Evolutionary conservation across 2,888 invertebrate genomes (phyloP), one percentile per base, ranked within the genome.

Genomic region (Drosophila heteroneura): DNA sequence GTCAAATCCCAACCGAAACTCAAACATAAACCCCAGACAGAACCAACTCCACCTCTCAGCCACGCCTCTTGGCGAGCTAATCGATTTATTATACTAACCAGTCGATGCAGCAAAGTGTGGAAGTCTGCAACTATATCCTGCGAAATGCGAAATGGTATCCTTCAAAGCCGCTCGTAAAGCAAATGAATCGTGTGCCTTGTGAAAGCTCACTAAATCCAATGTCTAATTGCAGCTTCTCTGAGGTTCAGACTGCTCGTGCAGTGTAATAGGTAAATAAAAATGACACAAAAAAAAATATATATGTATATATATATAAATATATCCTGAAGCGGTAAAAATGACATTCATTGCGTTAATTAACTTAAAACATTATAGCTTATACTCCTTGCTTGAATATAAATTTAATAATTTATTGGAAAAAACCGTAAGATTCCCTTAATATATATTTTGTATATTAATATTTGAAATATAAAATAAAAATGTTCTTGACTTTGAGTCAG

Each of bases 51-150:
- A 56, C 35, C 41, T 22, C 58, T 52, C 28, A 35, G 49, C 33
- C 58, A 39, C 64, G 63, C 52, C 82, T 68, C 68, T 63, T 66
- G 72, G 57, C 57, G 59, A 83, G 86, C 90, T 91, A 90, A 87
- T 87, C 87, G 87, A 87, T 87, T 91, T 91, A 87, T 91, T 87
- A 90, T 90, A 90, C 87, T 85, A 87, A 91, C 90, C 90, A 88
- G 87, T 79, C 90, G 89, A 78, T 83, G 91, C 89, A 85, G 89
- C 69, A 81, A 85, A 90, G 67, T 81, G 71, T 74, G 65, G 59
- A 59, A 59, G 61, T 74, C 72, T 70, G 63, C 52, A 64, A 62
- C 54, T 81, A 59, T 59, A 57, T 39, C 56, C 47, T 32, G 32
- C 6, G 26, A 51, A 57, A 47, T 71, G 51, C n/a, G n/a, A n/a